Base-by-base conservation (phyloP, 1,140 invertebrate genomes). In the Macrostomum lignano region DNA sequence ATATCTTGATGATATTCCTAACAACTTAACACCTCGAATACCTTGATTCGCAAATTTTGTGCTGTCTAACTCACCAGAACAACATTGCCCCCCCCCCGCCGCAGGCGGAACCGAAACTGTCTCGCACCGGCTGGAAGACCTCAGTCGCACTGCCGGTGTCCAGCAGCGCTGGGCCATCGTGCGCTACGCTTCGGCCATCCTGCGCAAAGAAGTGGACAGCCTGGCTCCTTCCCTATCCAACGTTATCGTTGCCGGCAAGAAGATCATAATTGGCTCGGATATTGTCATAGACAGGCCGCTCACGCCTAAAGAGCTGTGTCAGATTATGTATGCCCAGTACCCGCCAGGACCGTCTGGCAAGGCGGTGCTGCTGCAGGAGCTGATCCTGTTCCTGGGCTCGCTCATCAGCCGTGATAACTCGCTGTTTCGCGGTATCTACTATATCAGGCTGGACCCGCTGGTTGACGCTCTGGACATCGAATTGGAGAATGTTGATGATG, bases 161-260 rank as follows among this genome's bases (percentile, higher is more conserved):
- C n/a, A n/a, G n/a, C n/a, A n/a, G n/a, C n/a, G 14, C 21, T 46
- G 84, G 84, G 70, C 72, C 36, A 74, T 75, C 22, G 79, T 98
- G 14, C 66, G 88, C 33, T 79, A 86, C 49, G 86, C 79, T 47
- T 82, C 78, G 23, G 77, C 75, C 45, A 63, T 93, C 30, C 61
- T 94, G 15, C 66, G 71, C 48, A 84, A 94, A 49, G 73, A 79
- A 31, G 84, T 94, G 2, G 86, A 94, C 56, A 84, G 77, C 43
- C 79, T 98, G 36, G 88, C 82, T 56, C 88, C 88, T 11, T 88
- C 84, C 47, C 82, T 96, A 36, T 96, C 88, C 17, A 75, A 76
- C 10, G 74, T 94, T 36, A 62, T 96, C 17, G 86, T 94, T 13
- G 74, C 82, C 59, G 86, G 84, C 39, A 94, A 93, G 61, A 79